phyloP scores from a whole-genome alignment of 2,113 vertebrate species.

The Sapayoa aenigma region DNA sequence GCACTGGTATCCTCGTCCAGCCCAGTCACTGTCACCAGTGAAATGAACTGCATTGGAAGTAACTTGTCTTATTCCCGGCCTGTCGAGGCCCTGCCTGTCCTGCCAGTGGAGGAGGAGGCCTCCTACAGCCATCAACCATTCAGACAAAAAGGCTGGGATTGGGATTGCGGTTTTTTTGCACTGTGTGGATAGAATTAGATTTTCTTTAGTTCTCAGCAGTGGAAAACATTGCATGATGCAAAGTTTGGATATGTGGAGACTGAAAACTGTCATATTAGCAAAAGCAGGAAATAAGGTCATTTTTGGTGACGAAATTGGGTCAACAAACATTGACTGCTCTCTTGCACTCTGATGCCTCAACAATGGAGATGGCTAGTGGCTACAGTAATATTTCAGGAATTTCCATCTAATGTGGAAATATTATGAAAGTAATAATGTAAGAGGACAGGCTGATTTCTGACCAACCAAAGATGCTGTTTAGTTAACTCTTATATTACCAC shows the following conservation, averaged over 20 bases:
- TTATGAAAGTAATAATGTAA: not conserved
- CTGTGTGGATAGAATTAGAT: not conserved
- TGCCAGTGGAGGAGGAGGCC: not conserved
- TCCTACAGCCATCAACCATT: not conserved
- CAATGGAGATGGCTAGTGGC: not conserved
- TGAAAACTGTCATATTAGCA: not conserved
- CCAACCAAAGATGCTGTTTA: not conserved
- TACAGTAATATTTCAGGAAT: not conserved
- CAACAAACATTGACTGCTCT: not conserved
- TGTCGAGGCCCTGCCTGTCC: not conserved
- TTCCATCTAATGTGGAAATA: not conserved
- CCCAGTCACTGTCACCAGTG: not conserved
- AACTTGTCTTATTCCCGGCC: not conserved
- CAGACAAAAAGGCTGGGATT: not conserved
- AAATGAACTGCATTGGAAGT: fast-evolving
- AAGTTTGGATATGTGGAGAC: not conserved
- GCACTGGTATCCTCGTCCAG: not conserved
- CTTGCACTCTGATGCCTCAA: not conserved
- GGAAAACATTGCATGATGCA: not conserved
- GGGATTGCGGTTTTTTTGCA: not conserved
- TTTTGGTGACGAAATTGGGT: not conserved
- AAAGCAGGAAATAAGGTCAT: not conserved
- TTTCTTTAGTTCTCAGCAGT: not conserved
- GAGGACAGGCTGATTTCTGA: not conserved
- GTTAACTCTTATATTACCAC: not conserved